A percentile compares a stretch with the other conserved stretches of the same genome.
phyloP scores from a whole-genome alignment of 2,113 vertebrate genomes.

The Oenanthe melanoleuca region DNA sequence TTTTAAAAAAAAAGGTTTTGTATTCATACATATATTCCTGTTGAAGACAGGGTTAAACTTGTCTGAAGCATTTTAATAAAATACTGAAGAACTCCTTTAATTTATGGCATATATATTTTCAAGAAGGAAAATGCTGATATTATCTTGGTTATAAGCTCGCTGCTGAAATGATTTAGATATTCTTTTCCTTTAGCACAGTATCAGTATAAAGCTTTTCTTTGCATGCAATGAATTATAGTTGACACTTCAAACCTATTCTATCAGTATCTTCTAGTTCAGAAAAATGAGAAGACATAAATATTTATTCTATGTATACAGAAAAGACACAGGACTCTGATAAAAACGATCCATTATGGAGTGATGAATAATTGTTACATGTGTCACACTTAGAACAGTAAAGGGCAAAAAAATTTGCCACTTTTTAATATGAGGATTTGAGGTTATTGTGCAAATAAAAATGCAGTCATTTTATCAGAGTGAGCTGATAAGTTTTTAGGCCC shows the following conservation, averaged over 20 bases:
- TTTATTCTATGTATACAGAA: constrained; percentile 77
- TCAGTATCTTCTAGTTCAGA: constrained; percentile 73
- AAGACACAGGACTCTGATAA: constrained; percentile 71
- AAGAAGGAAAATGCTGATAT: constrained; percentile 77
- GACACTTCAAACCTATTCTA: constrained; percentile 77
- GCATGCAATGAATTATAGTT: constrained; percentile 80
- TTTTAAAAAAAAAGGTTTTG: neutral
- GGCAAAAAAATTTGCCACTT: constrained; percentile 53
- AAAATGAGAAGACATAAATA: constrained; percentile 82
- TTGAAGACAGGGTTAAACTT: constrained; percentile 65
- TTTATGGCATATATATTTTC: constrained; percentile 77
- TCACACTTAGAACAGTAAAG: constrained; percentile 66
- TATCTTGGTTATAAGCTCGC: constrained; percentile 79
- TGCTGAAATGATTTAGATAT: constrained; percentile 80
- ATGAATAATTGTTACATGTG: constrained; percentile 67
- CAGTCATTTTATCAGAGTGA: neutral
- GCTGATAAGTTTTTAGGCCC: neutral
- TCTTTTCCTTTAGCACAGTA: constrained; percentile 64
- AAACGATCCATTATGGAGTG: constrained; percentile 70
- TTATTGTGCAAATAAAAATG: constrained; percentile 60
- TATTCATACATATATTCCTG: neutral
- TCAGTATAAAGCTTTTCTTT: constrained; percentile 72
- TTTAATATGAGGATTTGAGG: constrained; percentile 58
- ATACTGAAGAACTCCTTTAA: constrained; percentile 70
- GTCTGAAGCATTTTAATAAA: constrained; percentile 74